Base-by-base conservation (phyloP, 2,797 vertebrate genomes). In the Amniataba percoides region DNA sequence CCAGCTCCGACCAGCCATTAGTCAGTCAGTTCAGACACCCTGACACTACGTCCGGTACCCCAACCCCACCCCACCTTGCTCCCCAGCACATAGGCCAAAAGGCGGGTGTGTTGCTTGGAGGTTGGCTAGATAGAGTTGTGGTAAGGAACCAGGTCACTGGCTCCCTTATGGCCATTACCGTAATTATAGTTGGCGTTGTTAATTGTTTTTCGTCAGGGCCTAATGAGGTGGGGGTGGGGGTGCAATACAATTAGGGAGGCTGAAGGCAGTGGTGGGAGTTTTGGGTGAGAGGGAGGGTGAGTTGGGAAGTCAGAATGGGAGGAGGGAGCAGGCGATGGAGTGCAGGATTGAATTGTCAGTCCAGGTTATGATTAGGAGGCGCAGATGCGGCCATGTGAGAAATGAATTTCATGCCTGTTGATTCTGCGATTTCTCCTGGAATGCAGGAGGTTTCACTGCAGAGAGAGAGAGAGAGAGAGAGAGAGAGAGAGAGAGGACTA, bases 371-470 rank as follows among this genome's bases (percentile, higher is more conserved):
- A 95, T 95, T 93, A 94, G 92, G 92, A 93, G 90, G 84, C 72
- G 53, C 90, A 90, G 93, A 95, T 90, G 92, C 92, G 84, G 79
- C 91, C 94, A 94, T 95, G 94, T 94, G 94, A 93, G 90, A 94
- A 95, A 95, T 95, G 89, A 94, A 95, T 95, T 95, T 96, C 94
- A 96, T 94, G 95, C 92, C 92, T 93, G 94, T 94, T 95, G 94
- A 94, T 93, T 95, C 91, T 88, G 88, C 43, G 78, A 92, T 91
- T 94, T 94, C 88, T 92, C 55, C 86, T 79, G 94, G 95, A 95
- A 95, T 95, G 94, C 71, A 70, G 75, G 74, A 31, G 40, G 78
- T 81, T 73, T 68, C 16, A 27, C 49, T 52, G 74, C 46, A n/a
- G 72, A 73, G 61, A 40, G 43, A 57, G 25, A 46, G 64, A 55